Conservation (phyloP, 2,113 vertebrate genomes). For the Xiphias gladius region DNA sequence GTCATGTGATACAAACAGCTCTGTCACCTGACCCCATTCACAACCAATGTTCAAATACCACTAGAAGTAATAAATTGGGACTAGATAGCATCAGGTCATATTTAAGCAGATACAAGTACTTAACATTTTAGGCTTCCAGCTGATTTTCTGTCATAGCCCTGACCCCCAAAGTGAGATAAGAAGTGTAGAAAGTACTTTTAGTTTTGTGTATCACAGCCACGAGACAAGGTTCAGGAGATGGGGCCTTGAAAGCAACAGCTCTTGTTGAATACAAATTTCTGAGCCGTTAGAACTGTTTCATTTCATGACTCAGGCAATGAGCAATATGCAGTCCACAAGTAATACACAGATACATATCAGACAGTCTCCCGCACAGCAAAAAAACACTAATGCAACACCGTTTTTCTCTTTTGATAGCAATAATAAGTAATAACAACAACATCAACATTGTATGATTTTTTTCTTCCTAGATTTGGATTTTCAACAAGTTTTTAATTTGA, state of each 20-base stretch:
- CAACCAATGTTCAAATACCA: neutral
- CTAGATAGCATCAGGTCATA: neutral
- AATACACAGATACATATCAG: conserved; percentile 55
- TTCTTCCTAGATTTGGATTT: conserved; percentile 62
- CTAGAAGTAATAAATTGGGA: neutral
- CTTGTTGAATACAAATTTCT: neutral
- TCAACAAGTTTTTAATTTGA: conserved; percentile 63
- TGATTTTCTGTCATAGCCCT: neutral
- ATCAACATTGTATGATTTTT: conserved; percentile 49
- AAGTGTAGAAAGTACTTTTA: neutral
- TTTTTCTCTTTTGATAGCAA: conserved; percentile 57
- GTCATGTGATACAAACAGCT: conserved; percentile 62
- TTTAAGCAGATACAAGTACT: neutral
- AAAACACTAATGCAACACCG: conserved; percentile 60
- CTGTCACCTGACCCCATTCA: conserved; percentile 2
- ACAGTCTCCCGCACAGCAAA: conserved; percentile 58
- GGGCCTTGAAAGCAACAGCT: neutral
- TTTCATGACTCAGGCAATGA: conserved; percentile 56
- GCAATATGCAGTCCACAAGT: conserved; percentile 63
- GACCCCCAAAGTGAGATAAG: neutral
- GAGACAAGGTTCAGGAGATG: neutral
- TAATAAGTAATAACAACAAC: conserved; percentile 66
- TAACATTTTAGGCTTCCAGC: neutral
- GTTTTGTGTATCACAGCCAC: neutral
- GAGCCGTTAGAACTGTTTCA: conserved; percentile 24